Evolutionary conservation across 2,113 vertebrate genomes (phyloP).

Genomic region (Gobius niger): DNA sequence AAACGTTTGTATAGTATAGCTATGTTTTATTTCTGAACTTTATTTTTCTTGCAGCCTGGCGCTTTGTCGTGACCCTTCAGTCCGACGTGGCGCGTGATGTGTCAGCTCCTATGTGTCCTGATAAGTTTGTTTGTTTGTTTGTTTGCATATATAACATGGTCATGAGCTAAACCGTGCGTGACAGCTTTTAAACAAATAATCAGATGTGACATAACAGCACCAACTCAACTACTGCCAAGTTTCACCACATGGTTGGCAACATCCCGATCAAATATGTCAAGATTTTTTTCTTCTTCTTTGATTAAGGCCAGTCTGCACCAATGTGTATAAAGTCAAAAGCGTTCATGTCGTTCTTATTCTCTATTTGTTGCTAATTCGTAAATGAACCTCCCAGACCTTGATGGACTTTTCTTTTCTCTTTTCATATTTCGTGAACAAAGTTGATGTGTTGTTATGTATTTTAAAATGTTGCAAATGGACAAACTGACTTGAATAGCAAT

Average conservation of each 20-base stretch:
- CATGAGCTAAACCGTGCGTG: neutral
- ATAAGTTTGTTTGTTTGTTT: neutral
- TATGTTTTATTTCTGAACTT: too few species aligned
- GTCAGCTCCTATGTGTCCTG: neutral
- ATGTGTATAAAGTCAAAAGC: too few species aligned
- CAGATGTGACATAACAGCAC: neutral
- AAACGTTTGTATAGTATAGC: too few species aligned
- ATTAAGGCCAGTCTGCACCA: too few species aligned
- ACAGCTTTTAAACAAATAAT: neutral
- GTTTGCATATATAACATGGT: neutral
- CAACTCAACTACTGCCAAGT: constrained; percentile 18
- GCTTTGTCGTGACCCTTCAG: too few species aligned
- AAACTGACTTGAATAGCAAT: constrained; percentile 52
- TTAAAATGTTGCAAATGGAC: constrained; percentile 26
- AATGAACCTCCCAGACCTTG: too few species aligned
- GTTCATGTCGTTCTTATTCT: too few species aligned
- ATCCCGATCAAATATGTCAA: neutral
- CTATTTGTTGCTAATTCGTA: too few species aligned
- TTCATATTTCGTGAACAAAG: neutral
- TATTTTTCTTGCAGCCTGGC: too few species aligned
- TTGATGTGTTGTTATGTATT: constrained; percentile 2
- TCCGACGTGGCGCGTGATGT: too few species aligned
- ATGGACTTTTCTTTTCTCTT: too few species aligned
- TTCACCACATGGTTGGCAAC: neutral
- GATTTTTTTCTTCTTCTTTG: too few species aligned